Evolutionary conservation across 2,797 vertebrate genomes (phyloP), one percentile per base, ranked within the genome.

Genomic region (Hydrocynus forskahlii): DNA sequence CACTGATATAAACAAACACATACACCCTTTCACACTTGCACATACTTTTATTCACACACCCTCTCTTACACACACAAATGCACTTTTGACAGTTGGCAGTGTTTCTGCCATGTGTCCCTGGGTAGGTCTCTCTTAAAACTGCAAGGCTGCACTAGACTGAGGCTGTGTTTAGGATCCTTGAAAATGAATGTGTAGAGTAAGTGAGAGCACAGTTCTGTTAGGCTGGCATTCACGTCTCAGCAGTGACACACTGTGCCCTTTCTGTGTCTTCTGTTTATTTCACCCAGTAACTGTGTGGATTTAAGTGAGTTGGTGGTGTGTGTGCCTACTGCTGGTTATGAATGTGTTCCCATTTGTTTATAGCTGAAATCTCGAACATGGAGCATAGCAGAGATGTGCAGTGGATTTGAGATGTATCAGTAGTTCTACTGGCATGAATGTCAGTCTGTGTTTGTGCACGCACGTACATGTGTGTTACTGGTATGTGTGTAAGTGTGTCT

Each of bases 161-260:
- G 72, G 75, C 75, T 70, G 54, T 81, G 52, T 81, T 76, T 76
- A 69, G 55, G 64, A 25, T 54, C 63, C n/a, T 81, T 77, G 23
- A 80, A 64, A 63, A 69, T 78, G 81, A 75, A 76, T 83, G 76
- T 83, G 76, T 63, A 16, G 13, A 78, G 81, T 78, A 69, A 78
- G 81, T 60, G 25, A 19, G 17, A 73, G 70, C 52, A 40, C 59
- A 77, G 69, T 69, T 54, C 23, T 67, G 75, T 77, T 72, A 73
- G 6, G 14, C 48, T 77, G 75, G 67, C 75, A 77, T 81, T 59
- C 67, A 64, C 57, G 43, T 64, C 57, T 64, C 57, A 45, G 38
- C n/a, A 23, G 23, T 78, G 75, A 82, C 66, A 72, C 70, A 48
- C 54, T 79, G 66, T 83, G 75, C 35, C 69, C 69, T 78, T 73